Evolutionary conservation across 2,797 vertebrate species (phyloP).

Genomic region (Gobionotothen gibberifrons): DNA sequence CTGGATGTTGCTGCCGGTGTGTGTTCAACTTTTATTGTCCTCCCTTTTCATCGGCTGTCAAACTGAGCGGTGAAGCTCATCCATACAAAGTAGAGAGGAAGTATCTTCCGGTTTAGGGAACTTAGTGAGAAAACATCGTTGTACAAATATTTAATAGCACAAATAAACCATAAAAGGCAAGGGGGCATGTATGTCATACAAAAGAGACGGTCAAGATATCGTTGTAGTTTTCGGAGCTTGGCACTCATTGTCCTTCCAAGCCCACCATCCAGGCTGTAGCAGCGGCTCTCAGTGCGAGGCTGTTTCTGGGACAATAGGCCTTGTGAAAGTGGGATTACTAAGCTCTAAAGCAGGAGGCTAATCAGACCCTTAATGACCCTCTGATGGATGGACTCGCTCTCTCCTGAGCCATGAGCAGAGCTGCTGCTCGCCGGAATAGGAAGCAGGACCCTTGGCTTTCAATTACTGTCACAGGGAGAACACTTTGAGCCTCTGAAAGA

Average conservation of each 20-base stretch:
- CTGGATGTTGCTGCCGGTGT: no score
- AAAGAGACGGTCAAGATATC: no score
- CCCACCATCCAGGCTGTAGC: slow-evolving; percentile 9
- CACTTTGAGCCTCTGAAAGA: slow-evolving; percentile 28
- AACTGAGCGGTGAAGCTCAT: no score
- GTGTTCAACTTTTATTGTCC: no score
- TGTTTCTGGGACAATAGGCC: slow-evolving; percentile 31
- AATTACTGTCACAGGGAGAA: slow-evolving; percentile 47
- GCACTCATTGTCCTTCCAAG: slow-evolving; percentile 15
- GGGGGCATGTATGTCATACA: no score
- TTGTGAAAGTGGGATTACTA: slow-evolving; percentile 50
- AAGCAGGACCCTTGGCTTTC: slow-evolving; percentile 55
- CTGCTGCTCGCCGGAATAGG: slow-evolving; percentile 35
- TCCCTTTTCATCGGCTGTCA: no score
- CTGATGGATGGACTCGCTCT: slow-evolving; percentile 60
- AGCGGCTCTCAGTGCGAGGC: slow-evolving; percentile 13
- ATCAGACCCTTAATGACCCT: slow-evolving; percentile 56
- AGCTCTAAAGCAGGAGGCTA: slow-evolving; percentile 49
- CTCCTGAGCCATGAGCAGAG: slow-evolving; percentile 22
- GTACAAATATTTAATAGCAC: no score
- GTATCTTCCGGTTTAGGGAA: no score
- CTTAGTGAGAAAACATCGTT: no score
- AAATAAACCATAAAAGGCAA: no score
- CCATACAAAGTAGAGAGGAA: no score
- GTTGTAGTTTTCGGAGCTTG: slow-evolving; percentile 9